phyloP scores from a whole-genome alignment of 2,113 vertebrate genomes.

The Pan paniscus region DNA sequence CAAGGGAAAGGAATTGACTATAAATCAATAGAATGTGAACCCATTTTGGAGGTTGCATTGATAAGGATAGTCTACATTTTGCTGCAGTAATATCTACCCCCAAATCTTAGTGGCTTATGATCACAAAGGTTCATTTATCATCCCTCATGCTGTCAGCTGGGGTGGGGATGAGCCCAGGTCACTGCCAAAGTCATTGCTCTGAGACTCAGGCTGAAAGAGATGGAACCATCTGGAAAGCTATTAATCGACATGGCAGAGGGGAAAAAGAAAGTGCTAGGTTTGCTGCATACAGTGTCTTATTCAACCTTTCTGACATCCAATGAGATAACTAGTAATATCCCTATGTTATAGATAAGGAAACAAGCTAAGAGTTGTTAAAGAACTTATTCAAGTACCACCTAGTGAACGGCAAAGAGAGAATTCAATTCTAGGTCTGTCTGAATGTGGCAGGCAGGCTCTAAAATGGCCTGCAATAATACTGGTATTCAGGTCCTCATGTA shows the following conservation, averaged over 20 bases:
- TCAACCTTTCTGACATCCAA: neutral
- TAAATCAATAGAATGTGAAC: neutral
- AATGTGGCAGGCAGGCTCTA: neutral
- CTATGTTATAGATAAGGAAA: neutral
- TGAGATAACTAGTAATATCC: neutral
- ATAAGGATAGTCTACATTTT: neutral
- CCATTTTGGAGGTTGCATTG: neutral
- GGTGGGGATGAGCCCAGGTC: neutral
- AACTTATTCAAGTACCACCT: neutral
- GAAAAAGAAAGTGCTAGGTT: neutral
- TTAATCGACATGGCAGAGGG: neutral
- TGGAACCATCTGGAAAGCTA: neutral
- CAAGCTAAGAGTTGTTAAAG: neutral
- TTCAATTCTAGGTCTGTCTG: neutral
- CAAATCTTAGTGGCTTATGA: neutral
- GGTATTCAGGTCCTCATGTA: neutral
- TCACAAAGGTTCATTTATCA: neutral
- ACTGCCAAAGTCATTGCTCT: neutral
- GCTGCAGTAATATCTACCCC: neutral
- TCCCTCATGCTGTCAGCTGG: neutral
- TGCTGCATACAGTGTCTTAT: neutral
- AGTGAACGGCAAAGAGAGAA: neutral
- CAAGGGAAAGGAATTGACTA: neutral
- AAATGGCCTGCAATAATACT: neutral
- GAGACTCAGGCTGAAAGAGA: neutral